These are phyloP conservation scores for Clangula hyemalis DNA, from an alignment of 2,797 vertebrate species.

Conservation along the genomic window DNA sequence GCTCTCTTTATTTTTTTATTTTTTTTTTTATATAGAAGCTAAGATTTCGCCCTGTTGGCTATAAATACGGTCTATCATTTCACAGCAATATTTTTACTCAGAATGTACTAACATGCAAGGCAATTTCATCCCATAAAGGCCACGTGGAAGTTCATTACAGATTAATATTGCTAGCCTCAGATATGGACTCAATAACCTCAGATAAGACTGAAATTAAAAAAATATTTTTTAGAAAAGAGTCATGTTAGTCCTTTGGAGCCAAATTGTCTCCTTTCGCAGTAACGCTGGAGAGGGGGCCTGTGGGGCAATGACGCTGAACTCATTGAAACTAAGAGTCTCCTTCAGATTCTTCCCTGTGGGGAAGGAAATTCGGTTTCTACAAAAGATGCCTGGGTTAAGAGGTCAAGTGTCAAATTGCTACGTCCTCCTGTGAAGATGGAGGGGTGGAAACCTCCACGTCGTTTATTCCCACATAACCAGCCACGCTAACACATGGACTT, in stretches of 20 bases:
- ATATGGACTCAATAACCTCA: background rate
- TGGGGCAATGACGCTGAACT: background rate
- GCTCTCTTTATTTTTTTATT: constrained; percentile 2
- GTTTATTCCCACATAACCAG: background rate
- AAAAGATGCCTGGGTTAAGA: background rate
- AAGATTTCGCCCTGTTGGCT: constrained; percentile 15
- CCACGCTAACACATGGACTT: fast-evolving
- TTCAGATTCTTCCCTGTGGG: background rate
- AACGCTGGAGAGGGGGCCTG: background rate
- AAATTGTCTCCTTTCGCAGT: background rate
- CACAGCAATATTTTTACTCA: constrained; percentile 6
- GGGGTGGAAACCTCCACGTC: background rate
- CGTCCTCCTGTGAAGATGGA: background rate
- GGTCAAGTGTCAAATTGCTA: background rate
- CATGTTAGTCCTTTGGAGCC: background rate
- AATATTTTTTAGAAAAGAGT: constrained; percentile 7
- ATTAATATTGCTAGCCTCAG: constrained; percentile 48
- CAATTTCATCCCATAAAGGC: constrained; percentile 35
- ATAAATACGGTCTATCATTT: constrained; percentile 37
- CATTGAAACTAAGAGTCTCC: background rate
- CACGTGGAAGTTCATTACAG: constrained; percentile 6
- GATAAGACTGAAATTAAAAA: background rate
- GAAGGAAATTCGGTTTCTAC: constrained; percentile 9
- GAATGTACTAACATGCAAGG: background rate
- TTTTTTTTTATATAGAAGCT: constrained; percentile 23